Base-by-base conservation (phyloP, 1,140 invertebrate species). In the Lucilia sericata region DNA sequence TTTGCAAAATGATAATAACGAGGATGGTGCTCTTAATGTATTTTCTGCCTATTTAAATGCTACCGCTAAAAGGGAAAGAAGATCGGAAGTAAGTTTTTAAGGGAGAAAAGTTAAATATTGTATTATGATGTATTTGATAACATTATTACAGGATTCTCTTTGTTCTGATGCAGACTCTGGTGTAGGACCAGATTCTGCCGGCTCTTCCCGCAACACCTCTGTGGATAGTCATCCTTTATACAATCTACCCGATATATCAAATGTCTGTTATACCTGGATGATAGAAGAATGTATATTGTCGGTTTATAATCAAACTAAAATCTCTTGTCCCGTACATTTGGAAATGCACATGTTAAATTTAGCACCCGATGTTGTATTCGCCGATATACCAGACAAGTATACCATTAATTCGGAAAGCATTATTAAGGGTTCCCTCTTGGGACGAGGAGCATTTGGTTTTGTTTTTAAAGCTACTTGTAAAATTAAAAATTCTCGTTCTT, bases 371-470 rank as follows among this genome's bases (percentile, higher is more conserved):
- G 93, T 94, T 34, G 94, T 95, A 88, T 98, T 99, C 87, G 92
- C 96, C 84, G 98, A 99, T 92, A 92, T 99, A 19, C 96, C 95
- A 3, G 94, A 96, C 47, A 92, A 95, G 74, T 93, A 96, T 83
- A 92, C 98, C 0, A 96, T 98, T 74, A 94, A 94, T 85, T 94
- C 95, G 60, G 95, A 97, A 70, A 94, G 95, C 84, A 94, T 99
- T 5, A 94, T 94, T 51, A 92, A 95, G 81, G 96, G 96, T 0
- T 94, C 94, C 84, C 92, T 97, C 88, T 91, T 98, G n/a, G 99
- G 99, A 0, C 94, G 98, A 51, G 99, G 99, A 0, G 98, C 98
- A 0, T 99, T 99, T 93, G 98, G 99, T 1, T 98, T 99, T 90
- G 99, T 99, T 1, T 98, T 98, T 89, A 95, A 95, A 88, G 98